Base-by-base conservation (phyloP, 2,888 invertebrate species). In the Terebella lapidaria region DNA sequence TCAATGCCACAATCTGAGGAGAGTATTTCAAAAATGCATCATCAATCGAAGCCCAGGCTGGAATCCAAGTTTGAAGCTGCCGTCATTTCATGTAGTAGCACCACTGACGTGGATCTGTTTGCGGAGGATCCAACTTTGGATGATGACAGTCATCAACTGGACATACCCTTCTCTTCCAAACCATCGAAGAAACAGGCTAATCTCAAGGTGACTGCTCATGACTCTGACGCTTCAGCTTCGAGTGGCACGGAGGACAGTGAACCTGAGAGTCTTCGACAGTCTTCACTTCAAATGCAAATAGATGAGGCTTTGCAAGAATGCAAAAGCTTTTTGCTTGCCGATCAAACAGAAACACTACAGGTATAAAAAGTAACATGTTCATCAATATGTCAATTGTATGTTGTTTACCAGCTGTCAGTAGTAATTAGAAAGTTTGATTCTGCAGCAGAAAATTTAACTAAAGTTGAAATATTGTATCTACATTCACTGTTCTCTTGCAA, bases 321-420 rank as follows among this genome's bases (percentile, higher is more conserved):
- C 49, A 61, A 67, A 29, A 78, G 79, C 61, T 79, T 80, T 64
- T 63, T 77, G 2, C 66, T 80, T 22, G 71, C 77, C 28, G 74
- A 80, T 70, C 77, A 78, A 24, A 70, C 72, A 54, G 79, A 80
- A 69, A 58, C 62, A 4, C 60, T 80, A 26, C 72, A 77, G 74
- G 80, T 78, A 66, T n/a, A 18, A 10, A 24, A n/a, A 28, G 22
- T 35, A 35, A 15, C n/a, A n/a, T n/a, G n/a, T n/a, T n/a, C n/a
- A n/a, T n/a, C n/a, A n/a, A n/a, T n/a, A n/a, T n/a, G n/a, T n/a
- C n/a, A n/a, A n/a, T n/a, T n/a, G n/a, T n/a, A n/a, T n/a, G n/a
- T n/a, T n/a, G n/a, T n/a, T n/a, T n/a, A n/a, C n/a, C n/a, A n/a
- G n/a, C n/a, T n/a, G n/a, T n/a, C n/a, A n/a, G n/a, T n/a, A n/a